Evolutionary conservation across 2,888 invertebrate species (phyloP).

Genomic region (Eristalinus aeneus): DNA sequence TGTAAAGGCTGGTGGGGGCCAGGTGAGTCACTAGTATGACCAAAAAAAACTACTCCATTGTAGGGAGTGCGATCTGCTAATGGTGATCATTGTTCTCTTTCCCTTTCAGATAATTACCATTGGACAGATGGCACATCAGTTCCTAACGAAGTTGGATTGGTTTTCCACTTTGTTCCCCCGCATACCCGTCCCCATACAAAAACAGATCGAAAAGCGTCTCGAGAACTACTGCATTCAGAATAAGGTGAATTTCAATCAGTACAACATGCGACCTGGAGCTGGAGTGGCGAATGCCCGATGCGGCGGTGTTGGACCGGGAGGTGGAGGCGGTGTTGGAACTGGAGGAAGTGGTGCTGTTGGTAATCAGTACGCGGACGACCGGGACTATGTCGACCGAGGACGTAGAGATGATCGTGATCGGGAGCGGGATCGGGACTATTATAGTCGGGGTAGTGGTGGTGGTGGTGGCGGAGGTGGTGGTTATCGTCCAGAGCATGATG

Average conservation of each 20-base stretch:
- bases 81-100: conserved; percentile 18
- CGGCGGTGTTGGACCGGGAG: conserved; percentile 34
- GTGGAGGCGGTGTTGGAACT: conserved; percentile 30
- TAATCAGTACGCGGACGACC: conserved; percentile 73
- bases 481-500: conserved; percentile 78
- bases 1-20: conserved; percentile 98
- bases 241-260: conserved; percentile 76
- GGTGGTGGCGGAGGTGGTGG: conserved; percentile 65
- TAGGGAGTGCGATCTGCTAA: conserved; percentile 34
- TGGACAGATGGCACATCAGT: conserved; percentile 95
- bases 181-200: conserved; percentile 98
- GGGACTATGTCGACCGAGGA: conserved; percentile 78
- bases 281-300: conserved; percentile 41
- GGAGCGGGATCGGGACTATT: conserved; percentile 73
- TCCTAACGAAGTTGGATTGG: conserved; percentile 98
- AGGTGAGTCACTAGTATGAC: conserved; percentile 81
- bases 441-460: conserved; percentile 52
- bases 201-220: conserved; percentile 91
- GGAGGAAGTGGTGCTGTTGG: conserved; percentile 28
- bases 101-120: conserved; percentile 86
- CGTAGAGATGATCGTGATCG: conserved; percentile 74
- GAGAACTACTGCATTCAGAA: conserved; percentile 84
- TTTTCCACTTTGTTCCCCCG: conserved; percentile 98
- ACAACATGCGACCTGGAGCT: conserved; percentile 67
- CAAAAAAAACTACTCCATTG: conserved; percentile 38